Base-by-base conservation (phyloP, 2,113 vertebrate genomes). In the Mesembrinibis cayennensis region DNA sequence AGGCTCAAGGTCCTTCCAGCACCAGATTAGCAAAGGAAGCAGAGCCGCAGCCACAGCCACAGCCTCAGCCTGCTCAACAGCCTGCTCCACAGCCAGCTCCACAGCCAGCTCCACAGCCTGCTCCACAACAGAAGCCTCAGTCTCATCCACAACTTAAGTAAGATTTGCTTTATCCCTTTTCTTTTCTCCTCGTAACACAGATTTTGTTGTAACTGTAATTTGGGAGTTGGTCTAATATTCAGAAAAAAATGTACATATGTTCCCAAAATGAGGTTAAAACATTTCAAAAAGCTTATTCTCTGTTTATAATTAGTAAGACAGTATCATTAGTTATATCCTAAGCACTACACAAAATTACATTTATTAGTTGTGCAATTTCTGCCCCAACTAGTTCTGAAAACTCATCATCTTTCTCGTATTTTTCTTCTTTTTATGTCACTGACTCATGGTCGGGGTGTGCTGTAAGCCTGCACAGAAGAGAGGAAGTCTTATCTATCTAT, bases 91-190 rank as follows among this genome's bases (percentile, higher is more conserved):
- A 97, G 77, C 98, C 92, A 0, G 82, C 87, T 30, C 82, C 84
- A 6, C 90, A 89, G 88, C 90, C 94, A 0, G 82, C 76, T 59
- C 89, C 95, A 11, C 95, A 96, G 87, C 94, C 96, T 15, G 98
- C 98, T 40, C 94, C 98, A 9, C 98, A 98, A 45, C 98, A 98
- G 97, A 98, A 98, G 97, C 97, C 98, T 72, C 99, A 99, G 97
- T 98, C 99, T 95, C 99, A 99, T 91, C 99, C 99, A 73, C 99
- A 99, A 87, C 98, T 99, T 87, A 99, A 99, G 99, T 99, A 99
- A 99, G 99, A 97, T 76, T 92, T 67, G 27, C 74, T 93, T 95
- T 95, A 56, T 93, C 67, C 22, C 0, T 65, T 89, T 91, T 21
- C 40, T 65, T 66, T 52, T 74, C 74, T 63, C 34, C 72, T 91